Evolutionary conservation across 2,797 vertebrate genomes (phyloP).

Genomic region (Heteromormyrus szaboi): DNA sequence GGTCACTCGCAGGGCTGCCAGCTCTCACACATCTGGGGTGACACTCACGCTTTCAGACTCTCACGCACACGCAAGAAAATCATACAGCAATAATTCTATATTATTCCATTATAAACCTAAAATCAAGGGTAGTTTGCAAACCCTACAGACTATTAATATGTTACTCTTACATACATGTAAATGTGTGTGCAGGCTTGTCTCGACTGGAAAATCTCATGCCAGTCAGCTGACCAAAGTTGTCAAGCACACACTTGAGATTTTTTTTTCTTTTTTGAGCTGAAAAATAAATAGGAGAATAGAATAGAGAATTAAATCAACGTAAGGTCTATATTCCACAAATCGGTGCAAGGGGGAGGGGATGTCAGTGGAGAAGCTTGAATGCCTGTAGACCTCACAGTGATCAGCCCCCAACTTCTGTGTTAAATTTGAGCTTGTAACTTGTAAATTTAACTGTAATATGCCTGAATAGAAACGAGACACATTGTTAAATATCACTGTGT

Average conservation of each 20-base stretch:
- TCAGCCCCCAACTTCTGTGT: not conserved
- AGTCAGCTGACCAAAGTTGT: not conserved
- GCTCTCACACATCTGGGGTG: not conserved
- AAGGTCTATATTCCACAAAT: not conserved
- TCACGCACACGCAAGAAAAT: not conserved
- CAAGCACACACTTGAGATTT: not conserved
- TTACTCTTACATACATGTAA: not conserved
- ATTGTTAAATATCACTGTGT: not conserved
- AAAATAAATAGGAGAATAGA: not conserved
- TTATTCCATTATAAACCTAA: not conserved
- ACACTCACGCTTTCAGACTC: not conserved
- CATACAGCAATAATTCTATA: not conserved
- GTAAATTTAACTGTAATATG: not conserved
- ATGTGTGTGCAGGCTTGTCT: not conserved
- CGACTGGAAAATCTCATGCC: not conserved
- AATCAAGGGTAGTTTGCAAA: not conserved
- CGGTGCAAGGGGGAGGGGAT: not conserved
- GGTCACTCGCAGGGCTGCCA: not conserved
- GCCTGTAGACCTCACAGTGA: not conserved
- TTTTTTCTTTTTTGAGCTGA: not conserved
- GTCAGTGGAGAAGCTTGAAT: not conserved
- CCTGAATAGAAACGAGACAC: not conserved
- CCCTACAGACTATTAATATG: not conserved
- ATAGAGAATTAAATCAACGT: not conserved
- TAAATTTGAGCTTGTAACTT: not conserved